phyloP scores from a whole-genome alignment of 2,888 invertebrate genomes.

The Meghimatium bilineatum region DNA sequence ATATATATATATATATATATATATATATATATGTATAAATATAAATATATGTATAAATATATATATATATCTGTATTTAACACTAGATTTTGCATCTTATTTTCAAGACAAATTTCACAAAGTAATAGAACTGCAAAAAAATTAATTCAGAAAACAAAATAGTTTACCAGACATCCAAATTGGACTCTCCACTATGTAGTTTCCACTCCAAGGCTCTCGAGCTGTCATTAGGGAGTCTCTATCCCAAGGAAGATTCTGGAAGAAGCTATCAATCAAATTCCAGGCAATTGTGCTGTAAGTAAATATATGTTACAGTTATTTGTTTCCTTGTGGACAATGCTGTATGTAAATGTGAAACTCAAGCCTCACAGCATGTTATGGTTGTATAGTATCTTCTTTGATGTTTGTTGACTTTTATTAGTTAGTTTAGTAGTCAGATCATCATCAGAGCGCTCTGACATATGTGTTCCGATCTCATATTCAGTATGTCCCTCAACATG shows the following conservation, averaged over 20 bases:
- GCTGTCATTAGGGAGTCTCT: constrained; percentile 77
- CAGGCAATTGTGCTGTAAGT: constrained; percentile 76
- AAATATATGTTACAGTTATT: not conserved
- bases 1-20: too few relatives aligned
- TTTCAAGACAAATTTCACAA: not conserved
- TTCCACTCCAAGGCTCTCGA: constrained; percentile 76
- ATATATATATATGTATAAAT: too few relatives aligned
- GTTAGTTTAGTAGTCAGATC: too few relatives aligned
- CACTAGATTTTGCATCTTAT: too few relatives aligned
- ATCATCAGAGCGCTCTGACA: too few relatives aligned
- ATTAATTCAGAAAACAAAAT: not conserved
- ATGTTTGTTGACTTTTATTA: too few relatives aligned
- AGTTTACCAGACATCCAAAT: constrained; percentile 75
- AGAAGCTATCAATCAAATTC: constrained; percentile 77
- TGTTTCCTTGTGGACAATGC: not conserved
- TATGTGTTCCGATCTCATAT: too few relatives aligned
- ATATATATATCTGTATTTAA: too few relatives aligned
- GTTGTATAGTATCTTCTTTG: too few relatives aligned
- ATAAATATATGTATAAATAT: too few relatives aligned
- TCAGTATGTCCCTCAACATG: too few relatives aligned
- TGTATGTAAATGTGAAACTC: not conserved
- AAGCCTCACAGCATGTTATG: too few relatives aligned
- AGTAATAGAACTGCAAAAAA: not conserved
- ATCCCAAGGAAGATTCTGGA: constrained; percentile 70
- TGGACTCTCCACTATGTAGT: constrained; percentile 73